A percentile compares a stretch with the other conserved stretches of the same genome.
phyloP scores from a whole-genome alignment of 2,888 invertebrate genomes.

The Chloroclystis v-ata region DNA sequence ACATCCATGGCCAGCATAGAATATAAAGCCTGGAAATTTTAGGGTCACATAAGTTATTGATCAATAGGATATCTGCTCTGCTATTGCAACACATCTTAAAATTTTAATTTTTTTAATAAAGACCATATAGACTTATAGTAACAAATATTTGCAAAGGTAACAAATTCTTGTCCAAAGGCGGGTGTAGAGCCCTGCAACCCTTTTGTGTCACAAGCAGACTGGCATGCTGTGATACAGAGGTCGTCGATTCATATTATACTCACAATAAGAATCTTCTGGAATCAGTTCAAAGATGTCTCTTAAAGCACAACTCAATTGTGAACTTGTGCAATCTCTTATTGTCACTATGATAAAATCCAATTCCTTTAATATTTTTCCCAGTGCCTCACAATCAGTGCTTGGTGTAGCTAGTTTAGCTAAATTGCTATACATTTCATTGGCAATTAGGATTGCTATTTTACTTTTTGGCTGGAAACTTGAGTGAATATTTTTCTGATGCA shows the following conservation, averaged over 20 bases:
- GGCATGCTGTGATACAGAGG: no score
- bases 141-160: no score
- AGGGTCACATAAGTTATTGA: background rate
- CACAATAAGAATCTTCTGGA: constrained; percentile 67
- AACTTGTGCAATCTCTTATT: constrained; percentile 51
- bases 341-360: constrained; percentile 60
- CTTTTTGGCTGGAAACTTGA: constrained; percentile 48
- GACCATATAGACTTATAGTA: no score
- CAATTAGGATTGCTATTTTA: constrained; percentile 68
- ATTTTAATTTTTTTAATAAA: no score
- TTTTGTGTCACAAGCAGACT: no score
- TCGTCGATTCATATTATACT: no score
- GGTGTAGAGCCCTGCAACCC: no score
- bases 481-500: background rate
- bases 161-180: no score
- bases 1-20: constrained; percentile 78
- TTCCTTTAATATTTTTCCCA: constrained; percentile 50
- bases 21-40: constrained; percentile 64
- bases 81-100: no score
- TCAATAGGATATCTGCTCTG: no score
- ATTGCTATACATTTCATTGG: constrained; percentile 60
- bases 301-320: constrained; percentile 45
- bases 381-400: constrained; percentile 58
- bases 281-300: constrained; percentile 44
- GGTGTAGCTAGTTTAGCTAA: constrained; percentile 65